Evolutionary conservation across 2,888 invertebrate genomes (phyloP).

Genomic region (Tridacna crocea): DNA sequence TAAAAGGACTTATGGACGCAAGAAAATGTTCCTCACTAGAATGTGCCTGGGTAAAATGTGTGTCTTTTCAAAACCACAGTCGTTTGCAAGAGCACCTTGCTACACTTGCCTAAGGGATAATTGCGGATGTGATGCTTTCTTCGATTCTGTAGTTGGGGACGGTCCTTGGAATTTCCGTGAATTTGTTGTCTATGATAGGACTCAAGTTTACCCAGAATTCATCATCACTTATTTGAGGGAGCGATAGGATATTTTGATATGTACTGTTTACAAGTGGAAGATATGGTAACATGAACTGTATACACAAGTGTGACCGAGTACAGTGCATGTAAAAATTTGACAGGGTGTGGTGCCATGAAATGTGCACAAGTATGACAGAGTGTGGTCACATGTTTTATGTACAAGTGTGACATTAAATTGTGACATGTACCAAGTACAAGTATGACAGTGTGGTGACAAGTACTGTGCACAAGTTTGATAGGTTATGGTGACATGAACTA

Average conservation of each 20-base stretch:
- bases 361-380: too few relatives aligned
- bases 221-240: constrained; percentile 62
- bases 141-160: constrained; percentile 64
- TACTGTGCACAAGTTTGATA: too few relatives aligned
- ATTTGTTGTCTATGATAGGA: constrained; percentile 69
- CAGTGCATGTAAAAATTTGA: too few relatives aligned
- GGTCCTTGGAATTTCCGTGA: constrained; percentile 69
- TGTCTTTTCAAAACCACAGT: constrained; percentile 27
- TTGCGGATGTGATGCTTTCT: constrained; percentile 58
- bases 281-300: too few relatives aligned
- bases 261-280: too few relatives aligned
- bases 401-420: too few relatives aligned
- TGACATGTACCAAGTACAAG: too few relatives aligned
- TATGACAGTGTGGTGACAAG: too few relatives aligned
- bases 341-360: too few relatives aligned
- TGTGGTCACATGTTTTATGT: too few relatives aligned
- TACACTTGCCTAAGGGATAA: constrained; percentile 51
- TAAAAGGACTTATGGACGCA: constrained; percentile 43
- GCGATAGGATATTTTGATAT: background rate
- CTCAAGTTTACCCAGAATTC: constrained; percentile 71
- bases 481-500: too few relatives aligned
- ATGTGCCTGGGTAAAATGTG: constrained; percentile 63
- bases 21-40: constrained; percentile 67
- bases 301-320: too few relatives aligned
- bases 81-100: constrained; percentile 61